Base-by-base conservation (phyloP, 2,888 invertebrate genomes). In the Dynastes tityus region DNA sequence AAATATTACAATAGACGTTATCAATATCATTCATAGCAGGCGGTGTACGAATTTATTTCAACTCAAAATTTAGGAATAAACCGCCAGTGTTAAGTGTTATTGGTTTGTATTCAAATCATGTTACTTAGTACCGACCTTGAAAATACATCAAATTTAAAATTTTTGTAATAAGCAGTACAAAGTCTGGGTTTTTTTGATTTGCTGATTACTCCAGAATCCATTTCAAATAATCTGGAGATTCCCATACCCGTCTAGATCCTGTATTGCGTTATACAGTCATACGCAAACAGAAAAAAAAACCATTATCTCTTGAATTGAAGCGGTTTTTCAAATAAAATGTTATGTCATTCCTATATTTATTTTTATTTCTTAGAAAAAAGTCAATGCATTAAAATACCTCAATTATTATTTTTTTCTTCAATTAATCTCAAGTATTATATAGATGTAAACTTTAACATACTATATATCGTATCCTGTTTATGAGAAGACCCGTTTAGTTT, bases 261-360 rank as follows among this genome's bases (percentile, higher is more conserved):
- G 73, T 61, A 74, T 61, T 4, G 45, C 58, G 58, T 37, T 58
- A 32, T 27, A 32, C 22, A 45, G 45, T 22, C 22, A 55, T 58
- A 27, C 55, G 22, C 6, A 58, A 58, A 27, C 9, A 51, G 8
- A 70, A 70, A 55, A 61, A 58, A 61, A 61, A 61, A 13, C 58
- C 29, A 71, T 71, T 71, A 71, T 37, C 53, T 71, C 37, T 32
- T 74, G 61, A 74, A 45, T 74, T 45, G 40, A 73, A 73, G 61
- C 27, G 61, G 73, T 40, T 74, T 73, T 74, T 74, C 61, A 74
- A 74, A 63, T 29, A 63, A 32, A 74, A 61, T 27, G 73, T 74
- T 74, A 74, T 63, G 63, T 74, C 73, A 74, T 74, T 45, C 61
- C 61, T 27, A 74, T 74, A 61, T 74, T 61, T 74, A 49, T 49